phyloP scores from a whole-genome alignment of 2,797 vertebrate genomes.

The Etheostoma perlongum region DNA sequence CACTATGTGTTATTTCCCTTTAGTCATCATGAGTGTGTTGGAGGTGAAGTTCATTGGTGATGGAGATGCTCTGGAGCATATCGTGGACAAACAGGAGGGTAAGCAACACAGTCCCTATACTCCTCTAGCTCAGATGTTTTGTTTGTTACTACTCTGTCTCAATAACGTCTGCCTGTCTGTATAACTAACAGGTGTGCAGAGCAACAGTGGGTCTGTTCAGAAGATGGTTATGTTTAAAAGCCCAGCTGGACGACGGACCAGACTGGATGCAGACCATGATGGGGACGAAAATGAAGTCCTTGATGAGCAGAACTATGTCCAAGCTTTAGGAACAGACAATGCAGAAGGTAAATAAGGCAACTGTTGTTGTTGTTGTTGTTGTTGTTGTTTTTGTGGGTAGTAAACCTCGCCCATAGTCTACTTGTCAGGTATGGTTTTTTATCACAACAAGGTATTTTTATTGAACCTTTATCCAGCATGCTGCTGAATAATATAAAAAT shows the following conservation, averaged over 20 bases:
- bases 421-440: neutral
- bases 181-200: slow-evolving; percentile 68
- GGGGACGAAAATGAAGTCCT: slow-evolving; percentile 80
- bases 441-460: neutral
- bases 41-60: slow-evolving; percentile 92
- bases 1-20: neutral
- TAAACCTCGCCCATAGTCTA: neutral
- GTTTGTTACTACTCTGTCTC: neutral
- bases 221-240: slow-evolving; percentile 83
- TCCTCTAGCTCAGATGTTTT: neutral
- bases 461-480: neutral
- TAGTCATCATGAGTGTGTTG: slow-evolving; percentile 85
- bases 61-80: slow-evolving; percentile 92
- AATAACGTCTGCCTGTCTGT: neutral
- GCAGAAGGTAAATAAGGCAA: slow-evolving; percentile 77
- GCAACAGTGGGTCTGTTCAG: slow-evolving; percentile 78
- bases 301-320: slow-evolving; percentile 89
- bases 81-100: slow-evolving; percentile 89
- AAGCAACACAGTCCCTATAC: neutral
- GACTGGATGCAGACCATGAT: slow-evolving; percentile 42
- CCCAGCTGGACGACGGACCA: slow-evolving; percentile 70
- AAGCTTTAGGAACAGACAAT: slow-evolving; percentile 84
- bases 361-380: too few species aligned
- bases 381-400: neutral
- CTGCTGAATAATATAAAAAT: neutral